Evolutionary conservation across 1,140 invertebrate species (phyloP).

Genomic region (Druon quercuslanigerum): DNA sequence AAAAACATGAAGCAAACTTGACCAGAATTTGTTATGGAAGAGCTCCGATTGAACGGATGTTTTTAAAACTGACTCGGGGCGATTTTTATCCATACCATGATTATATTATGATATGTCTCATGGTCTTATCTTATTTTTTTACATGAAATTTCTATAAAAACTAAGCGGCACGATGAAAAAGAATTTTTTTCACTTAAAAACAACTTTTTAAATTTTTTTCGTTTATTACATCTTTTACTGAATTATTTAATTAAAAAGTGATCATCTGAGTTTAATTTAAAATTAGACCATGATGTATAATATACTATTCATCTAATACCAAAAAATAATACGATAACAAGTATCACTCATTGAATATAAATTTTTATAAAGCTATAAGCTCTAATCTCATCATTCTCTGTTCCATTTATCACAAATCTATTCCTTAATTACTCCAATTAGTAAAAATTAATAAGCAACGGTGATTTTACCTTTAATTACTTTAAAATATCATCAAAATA

Average conservation of each 20-base stretch:
- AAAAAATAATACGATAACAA: slow-evolving; percentile 22
- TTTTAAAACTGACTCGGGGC: slow-evolving; percentile 66
- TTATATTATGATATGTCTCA: slow-evolving; percentile 12
- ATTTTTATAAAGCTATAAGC: slow-evolving; percentile 13
- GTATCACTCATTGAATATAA: slow-evolving; percentile 21
- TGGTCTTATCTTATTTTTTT: background rate
- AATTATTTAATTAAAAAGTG: background rate
- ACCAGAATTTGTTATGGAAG: slow-evolving; percentile 77
- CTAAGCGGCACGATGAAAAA: slow-evolving; percentile 8
- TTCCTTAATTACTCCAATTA: slow-evolving; percentile 30
- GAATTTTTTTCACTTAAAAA: no score
- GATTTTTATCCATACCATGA: slow-evolving; percentile 45
- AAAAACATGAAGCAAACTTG: slow-evolving; percentile 76
- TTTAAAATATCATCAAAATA: no score
- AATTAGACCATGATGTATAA: background rate
- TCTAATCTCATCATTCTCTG: background rate
- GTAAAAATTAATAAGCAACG: no score
- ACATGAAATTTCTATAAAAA: background rate
- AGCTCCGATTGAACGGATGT: slow-evolving; percentile 69
- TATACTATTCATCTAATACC: slow-evolving; percentile 11
- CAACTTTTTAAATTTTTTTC: no score
- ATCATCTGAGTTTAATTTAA: background rate
- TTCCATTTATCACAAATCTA: slow-evolving; percentile 44
- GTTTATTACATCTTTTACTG: background rate
- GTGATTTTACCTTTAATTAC: no score